A percentile compares a stretch with the other conserved stretches of the same genome.
Conservation (phyloP, 1,140 invertebrate genomes). For the Leptonema lineaticorne region DNA sequence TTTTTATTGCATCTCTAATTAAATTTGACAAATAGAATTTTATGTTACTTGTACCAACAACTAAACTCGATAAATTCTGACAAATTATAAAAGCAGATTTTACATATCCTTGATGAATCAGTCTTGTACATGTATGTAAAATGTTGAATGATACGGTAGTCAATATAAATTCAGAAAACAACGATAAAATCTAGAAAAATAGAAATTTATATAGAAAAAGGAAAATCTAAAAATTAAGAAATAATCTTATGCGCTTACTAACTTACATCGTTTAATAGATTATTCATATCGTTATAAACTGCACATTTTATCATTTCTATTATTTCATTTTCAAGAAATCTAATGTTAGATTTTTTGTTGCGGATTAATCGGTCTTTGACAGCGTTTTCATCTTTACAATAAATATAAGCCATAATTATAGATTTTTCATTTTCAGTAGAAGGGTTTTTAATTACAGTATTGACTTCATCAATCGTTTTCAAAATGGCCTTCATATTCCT, state of each 20-base stretch:
- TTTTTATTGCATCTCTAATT: slow-evolving; percentile 53
- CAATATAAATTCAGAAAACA: slow-evolving; percentile 44
- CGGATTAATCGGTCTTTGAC: slow-evolving; percentile 47
- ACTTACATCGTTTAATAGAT: slow-evolving; percentile 45
- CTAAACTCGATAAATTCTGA: slow-evolving; percentile 38
- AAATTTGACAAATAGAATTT: slow-evolving; percentile 36
- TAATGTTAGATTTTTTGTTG: slow-evolving; percentile 39
- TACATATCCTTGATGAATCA: slow-evolving; percentile 52
- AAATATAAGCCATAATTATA: slow-evolving; percentile 52
- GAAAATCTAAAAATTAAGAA: slow-evolving; percentile 28
- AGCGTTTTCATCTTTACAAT: slow-evolving; percentile 50
- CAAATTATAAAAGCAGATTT: slow-evolving; percentile 51
- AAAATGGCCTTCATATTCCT: slow-evolving; percentile 50
- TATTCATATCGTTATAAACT: slow-evolving; percentile 44
- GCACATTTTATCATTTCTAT: slow-evolving; percentile 56
- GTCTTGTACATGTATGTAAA: slow-evolving; percentile 47
- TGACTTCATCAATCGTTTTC: slow-evolving; percentile 57
- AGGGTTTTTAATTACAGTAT: slow-evolving; percentile 51
- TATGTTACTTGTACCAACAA: slow-evolving; percentile 42
- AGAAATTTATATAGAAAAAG: slow-evolving; percentile 35
- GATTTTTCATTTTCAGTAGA: slow-evolving; percentile 54
- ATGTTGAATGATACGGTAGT: slow-evolving; percentile 49
- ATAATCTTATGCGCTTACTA: background rate
- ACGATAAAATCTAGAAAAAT: slow-evolving; percentile 47
- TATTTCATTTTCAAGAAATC: slow-evolving; percentile 51